A percentile compares a stretch with the other conserved stretches of the same genome.
These are phyloP conservation scores for Corythaixoides concolor DNA, from an alignment of 2,113 vertebrate species.

Conservation along the genomic window DNA sequence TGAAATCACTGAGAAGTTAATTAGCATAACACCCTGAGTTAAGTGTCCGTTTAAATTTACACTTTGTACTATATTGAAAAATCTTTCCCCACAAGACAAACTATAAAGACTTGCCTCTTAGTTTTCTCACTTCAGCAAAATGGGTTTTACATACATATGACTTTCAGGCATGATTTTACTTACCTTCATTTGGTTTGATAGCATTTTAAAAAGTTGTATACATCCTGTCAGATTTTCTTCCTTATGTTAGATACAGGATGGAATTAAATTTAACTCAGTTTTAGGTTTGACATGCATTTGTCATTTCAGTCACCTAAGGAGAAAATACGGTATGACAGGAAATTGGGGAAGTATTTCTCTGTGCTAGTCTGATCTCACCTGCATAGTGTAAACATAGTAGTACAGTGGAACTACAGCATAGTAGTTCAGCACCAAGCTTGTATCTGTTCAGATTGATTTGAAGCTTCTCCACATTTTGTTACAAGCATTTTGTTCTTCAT, in stretches of 20 bases:
- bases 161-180: background rate
- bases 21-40: background rate
- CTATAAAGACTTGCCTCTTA: background rate
- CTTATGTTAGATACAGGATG: background rate
- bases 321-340: background rate
- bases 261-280: background rate
- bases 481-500: background rate
- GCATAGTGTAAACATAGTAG: background rate
- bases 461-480: slow-evolving; percentile 5
- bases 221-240: background rate
- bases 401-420: background rate
- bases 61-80: background rate
- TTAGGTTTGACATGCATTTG: background rate
- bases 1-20: background rate
- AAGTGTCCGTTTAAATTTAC: background rate
- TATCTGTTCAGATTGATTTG: background rate
- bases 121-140: background rate
- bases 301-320: background rate
- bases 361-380: background rate
- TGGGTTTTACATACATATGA: background rate
- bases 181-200: background rate
- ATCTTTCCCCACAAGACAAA: background rate
- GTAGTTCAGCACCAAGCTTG: background rate
- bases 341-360: background rate
- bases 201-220: background rate